A percentile compares a stretch with the other conserved stretches of the same genome.
These are phyloP conservation scores for Trachythela sp. DNA, from an alignment of 64 coral and sea anemone species.

Conservation along the genomic window DNA sequence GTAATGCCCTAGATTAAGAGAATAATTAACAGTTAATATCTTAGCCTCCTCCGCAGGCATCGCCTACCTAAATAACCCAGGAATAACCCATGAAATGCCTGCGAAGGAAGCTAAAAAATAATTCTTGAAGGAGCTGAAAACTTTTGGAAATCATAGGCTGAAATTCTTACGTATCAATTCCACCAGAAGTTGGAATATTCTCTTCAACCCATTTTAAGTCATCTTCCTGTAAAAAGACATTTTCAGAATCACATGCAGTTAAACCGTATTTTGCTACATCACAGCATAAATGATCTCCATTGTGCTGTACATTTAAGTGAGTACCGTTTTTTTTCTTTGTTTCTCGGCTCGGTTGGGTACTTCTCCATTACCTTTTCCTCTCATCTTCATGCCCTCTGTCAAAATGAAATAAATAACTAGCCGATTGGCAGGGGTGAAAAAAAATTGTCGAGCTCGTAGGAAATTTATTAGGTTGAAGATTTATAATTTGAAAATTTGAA, in stretches of 20 bases:
- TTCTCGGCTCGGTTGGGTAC: constrained; percentile 57
- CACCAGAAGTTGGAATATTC: constrained; percentile 83
- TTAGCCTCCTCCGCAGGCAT: no score
- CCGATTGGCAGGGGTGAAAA: no score
- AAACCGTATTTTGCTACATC: no score
- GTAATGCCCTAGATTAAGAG: constrained; percentile 75
- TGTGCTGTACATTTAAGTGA: no score
- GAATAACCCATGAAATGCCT: no score
- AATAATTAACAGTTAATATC: neutral
- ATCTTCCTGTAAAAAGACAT: constrained; percentile 60
- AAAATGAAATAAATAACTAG: neutral
- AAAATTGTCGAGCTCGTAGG: no score
- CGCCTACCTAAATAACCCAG: no score
- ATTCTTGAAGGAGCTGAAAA: neutral
- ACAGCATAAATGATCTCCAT: no score
- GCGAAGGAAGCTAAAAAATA: no score
- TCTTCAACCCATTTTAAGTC: constrained; percentile 99
- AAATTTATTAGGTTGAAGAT: no score
- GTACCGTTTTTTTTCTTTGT: constrained; percentile 70
- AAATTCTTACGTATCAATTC: constrained; percentile 63
- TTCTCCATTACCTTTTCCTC: constrained; percentile 58
- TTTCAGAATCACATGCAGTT: neutral
- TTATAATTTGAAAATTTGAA: no score
- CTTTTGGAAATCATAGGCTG: no score
- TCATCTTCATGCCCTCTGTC: constrained; percentile 98